Conservation (phyloP, 64 coral and sea anemone genomes). For the Orbicella faveolata region DNA sequence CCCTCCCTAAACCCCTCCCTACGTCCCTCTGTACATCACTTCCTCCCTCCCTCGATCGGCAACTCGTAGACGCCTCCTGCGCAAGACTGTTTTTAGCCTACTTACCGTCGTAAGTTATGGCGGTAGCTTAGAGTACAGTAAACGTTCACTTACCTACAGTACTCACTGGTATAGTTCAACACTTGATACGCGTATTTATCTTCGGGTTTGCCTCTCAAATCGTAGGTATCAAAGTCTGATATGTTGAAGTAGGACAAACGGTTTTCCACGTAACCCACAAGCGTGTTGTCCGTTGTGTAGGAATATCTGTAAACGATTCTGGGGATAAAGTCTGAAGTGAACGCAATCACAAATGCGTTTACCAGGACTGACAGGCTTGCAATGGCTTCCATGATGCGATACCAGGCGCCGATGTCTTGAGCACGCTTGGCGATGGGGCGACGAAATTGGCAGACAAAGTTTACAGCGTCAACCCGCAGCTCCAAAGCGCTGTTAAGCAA, state of each 20-base stretch:
- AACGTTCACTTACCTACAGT: conserved; percentile 61
- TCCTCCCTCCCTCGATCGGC: not conserved
- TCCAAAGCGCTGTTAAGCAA: conserved; percentile 87
- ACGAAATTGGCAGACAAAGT: conserved; percentile 92
- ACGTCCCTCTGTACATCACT: not conserved
- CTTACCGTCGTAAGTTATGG: no score
- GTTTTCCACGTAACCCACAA: conserved; percentile 79
- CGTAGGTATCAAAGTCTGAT: conserved; percentile 27
- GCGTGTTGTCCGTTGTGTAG: conserved; percentile 76
- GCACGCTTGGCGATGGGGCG: conserved; percentile 77
- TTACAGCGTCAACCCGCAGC: conserved; percentile 79
- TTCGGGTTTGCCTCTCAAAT: conserved; percentile 36
- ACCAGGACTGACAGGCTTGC: conserved; percentile 85
- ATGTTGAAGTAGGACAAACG: conserved; percentile 87
- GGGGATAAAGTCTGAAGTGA: conserved; percentile 96
- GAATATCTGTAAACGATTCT: conserved; percentile 75
- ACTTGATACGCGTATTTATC: conserved; percentile 42
- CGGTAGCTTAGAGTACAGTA: no score
- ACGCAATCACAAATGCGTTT: conserved; percentile 94
- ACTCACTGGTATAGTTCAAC: conserved; percentile 71
- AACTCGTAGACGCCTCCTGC: no score
- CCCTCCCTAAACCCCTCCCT: no score
- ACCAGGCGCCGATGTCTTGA: conserved; percentile 94
- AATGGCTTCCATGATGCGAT: conserved; percentile 84
- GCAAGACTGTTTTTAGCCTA: no score